Conservation (phyloP, 1,140 invertebrate species). For the Drepana arcuata region DNA sequence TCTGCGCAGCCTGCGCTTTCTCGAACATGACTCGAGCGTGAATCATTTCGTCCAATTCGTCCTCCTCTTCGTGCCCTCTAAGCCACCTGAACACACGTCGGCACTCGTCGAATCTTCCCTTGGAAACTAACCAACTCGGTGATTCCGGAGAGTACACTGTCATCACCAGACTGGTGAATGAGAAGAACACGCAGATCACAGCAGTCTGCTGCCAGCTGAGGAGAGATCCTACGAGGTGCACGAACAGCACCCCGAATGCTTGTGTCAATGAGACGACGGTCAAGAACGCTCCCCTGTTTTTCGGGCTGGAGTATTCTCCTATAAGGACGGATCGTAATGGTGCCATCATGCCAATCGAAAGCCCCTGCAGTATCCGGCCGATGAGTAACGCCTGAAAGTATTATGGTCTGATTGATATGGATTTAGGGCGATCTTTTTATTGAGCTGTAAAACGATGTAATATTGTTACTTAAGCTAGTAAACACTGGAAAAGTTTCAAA, state of each 20-base stretch:
- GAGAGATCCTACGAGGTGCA: constrained; percentile 71
- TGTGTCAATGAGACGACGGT: constrained; percentile 63
- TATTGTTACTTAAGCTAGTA: too few relatives aligned
- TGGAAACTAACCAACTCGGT: constrained; percentile 76
- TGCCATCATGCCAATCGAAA: constrained; percentile 20
- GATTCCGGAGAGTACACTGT: constrained; percentile 76
- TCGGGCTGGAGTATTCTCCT: constrained; percentile 58
- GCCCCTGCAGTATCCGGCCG: constrained; percentile 19
- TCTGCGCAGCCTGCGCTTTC: constrained; percentile 17
- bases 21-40: constrained; percentile 19
- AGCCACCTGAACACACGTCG: constrained; percentile 58
- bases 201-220: constrained; percentile 71
- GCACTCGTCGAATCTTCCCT: constrained; percentile 59
- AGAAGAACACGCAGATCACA: constrained; percentile 54
- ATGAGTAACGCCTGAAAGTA: constrained; percentile 11
- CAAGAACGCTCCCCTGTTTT: constrained; percentile 68
- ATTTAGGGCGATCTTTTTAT: too few relatives aligned
- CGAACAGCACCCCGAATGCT: constrained; percentile 64
- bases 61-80: constrained; percentile 49
- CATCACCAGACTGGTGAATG: constrained; percentile 52
- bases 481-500: too few relatives aligned
- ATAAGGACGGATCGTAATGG: constrained; percentile 30
- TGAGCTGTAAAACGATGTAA: too few relatives aligned
- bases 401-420: too few relatives aligned
- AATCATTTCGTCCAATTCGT: constrained; percentile 46